phyloP scores from a whole-genome alignment of 2,888 invertebrate species.

The Drosophila maculinotata region DNA sequence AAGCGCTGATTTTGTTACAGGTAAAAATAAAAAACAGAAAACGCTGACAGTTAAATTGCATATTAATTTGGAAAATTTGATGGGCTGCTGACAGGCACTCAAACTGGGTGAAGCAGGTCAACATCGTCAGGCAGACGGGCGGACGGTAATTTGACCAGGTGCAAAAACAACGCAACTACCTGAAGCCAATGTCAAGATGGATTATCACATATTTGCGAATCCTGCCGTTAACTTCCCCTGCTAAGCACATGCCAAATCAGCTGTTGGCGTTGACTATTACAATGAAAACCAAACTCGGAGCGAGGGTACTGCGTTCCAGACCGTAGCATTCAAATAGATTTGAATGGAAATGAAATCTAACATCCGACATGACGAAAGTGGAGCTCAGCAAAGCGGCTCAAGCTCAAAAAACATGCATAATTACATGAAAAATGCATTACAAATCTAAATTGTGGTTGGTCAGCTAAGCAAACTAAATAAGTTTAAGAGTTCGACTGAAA shows the following conservation, averaged over 20 bases:
- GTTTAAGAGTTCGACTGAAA: too few species aligned
- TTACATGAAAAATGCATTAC: slow-evolving; percentile 45
- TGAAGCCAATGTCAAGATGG: background rate
- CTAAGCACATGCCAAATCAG: background rate
- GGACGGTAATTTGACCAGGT: slow-evolving; percentile 25
- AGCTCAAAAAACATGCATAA: slow-evolving; percentile 60
- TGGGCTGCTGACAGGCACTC: slow-evolving; percentile 48
- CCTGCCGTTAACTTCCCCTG: slow-evolving; percentile 8
- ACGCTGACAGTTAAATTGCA: slow-evolving; percentile 71
- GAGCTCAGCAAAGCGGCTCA: slow-evolving; percentile 30
- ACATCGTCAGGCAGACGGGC: background rate
- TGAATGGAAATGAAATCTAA: slow-evolving; percentile 31
- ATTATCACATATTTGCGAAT: slow-evolving; percentile 31
- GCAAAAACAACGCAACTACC: slow-evolving; percentile 16
- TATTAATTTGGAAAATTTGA: slow-evolving; percentile 69
- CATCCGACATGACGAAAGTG: slow-evolving; percentile 19
- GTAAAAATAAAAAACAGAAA: slow-evolving; percentile 39
- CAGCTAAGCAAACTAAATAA: background rate
- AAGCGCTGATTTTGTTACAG: slow-evolving; percentile 33
- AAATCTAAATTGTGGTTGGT: background rate
- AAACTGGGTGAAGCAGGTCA: slow-evolving; percentile 39
- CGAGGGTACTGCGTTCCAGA: slow-evolving; percentile 26
- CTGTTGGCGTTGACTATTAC: background rate
- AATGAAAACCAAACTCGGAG: slow-evolving; percentile 20
- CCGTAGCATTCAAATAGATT: slow-evolving; percentile 42